Evolutionary conservation across 2,888 invertebrate species (phyloP), one percentile per base, ranked within the genome.

Genomic region (Callosobruchus maculatus): DNA sequence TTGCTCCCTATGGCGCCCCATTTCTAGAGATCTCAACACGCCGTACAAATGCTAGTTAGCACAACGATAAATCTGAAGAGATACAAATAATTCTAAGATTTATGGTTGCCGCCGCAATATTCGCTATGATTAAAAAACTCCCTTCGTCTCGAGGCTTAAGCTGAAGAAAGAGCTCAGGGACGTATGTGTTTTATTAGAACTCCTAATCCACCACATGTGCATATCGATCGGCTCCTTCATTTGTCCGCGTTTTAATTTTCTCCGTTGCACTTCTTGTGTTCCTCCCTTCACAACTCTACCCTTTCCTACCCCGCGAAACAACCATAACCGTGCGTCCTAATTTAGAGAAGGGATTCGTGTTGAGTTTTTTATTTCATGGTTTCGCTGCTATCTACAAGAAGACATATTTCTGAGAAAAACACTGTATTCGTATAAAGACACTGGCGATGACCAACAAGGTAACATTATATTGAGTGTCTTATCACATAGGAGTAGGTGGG

Each of bases 191-290:
- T 68, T 68, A 68, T 68, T 68, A 68, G 22, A 68, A 68, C 22
- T 68, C 21, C 49, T 49, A 49, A 49, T 68, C 68, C 22, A 68
- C 68, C 68, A 68, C 72, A 69, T 72, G 68, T 69, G 69, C 66
- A 72, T 72, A 72, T 72, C 72, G 72, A 72, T 72, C 72, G 69
- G 18, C 21, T 31, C 22, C 22, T 20, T 72, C 72, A 70, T 74
- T 77, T 74, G 77, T 73, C 75, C 77, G 70, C 74, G 73, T 76
- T 79, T 77, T 77, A 79, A 78, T 80, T 79, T 76, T 79, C 77
- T 74, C 77, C 78, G 77, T 78, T 79, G 79, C 78, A 80, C 79
- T 79, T 80, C 78, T 78, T 76, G 76, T 77, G 78, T 79, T 76
- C 75, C 78, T 80, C 78, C 78, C 78, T 76, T 77, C 77, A 77